phyloP scores from a whole-genome alignment of 2,113 vertebrate species.

The Stomatorhinus ivindoensis region DNA sequence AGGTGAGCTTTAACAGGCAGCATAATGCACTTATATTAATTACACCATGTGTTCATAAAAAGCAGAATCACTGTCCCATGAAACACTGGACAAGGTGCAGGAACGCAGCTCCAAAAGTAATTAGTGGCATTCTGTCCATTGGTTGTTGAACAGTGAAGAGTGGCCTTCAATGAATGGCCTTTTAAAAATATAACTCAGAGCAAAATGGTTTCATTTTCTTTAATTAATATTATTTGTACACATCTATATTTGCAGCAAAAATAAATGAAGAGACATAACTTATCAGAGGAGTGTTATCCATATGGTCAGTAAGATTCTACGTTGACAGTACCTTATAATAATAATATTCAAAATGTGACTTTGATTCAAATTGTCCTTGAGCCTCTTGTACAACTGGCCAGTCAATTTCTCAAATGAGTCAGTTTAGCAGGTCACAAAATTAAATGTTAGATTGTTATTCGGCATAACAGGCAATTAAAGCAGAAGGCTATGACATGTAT shows the following conservation, averaged over 20 bases:
- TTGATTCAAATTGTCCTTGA: slow-evolving; percentile 10
- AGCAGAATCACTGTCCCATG: slow-evolving; percentile 39
- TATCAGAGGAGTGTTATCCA: not conserved
- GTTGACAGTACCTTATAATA: not conserved
- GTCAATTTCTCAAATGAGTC: slow-evolving; percentile 22
- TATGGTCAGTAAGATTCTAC: not conserved
- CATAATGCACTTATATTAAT: slow-evolving; percentile 62
- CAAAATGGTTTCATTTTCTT: not conserved
- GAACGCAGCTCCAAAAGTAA: not conserved
- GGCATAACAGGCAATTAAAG: not conserved
- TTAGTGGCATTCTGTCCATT: not conserved
- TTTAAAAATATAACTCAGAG: not conserved
- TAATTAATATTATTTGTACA: not conserved
- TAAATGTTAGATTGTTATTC: slow-evolving; percentile 8
- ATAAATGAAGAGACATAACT: not conserved
- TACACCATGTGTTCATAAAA: slow-evolving; percentile 54
- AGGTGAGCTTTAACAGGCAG: slow-evolving; percentile 66
- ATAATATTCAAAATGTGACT: not conserved
- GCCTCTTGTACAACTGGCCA: slow-evolving; percentile 10
- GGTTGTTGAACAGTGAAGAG: not conserved
- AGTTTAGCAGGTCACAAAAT: slow-evolving; percentile 13
- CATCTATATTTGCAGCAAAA: not conserved
- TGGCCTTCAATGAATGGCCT: not conserved
- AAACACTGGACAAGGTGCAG: slow-evolving; percentile 23
- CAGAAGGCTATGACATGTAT: not conserved